Percentiles rank a stretch among this genome's conserved stretches.
phyloP scores from a whole-genome alignment of 2,888 invertebrate species.

The Drosophila putrida region DNA sequence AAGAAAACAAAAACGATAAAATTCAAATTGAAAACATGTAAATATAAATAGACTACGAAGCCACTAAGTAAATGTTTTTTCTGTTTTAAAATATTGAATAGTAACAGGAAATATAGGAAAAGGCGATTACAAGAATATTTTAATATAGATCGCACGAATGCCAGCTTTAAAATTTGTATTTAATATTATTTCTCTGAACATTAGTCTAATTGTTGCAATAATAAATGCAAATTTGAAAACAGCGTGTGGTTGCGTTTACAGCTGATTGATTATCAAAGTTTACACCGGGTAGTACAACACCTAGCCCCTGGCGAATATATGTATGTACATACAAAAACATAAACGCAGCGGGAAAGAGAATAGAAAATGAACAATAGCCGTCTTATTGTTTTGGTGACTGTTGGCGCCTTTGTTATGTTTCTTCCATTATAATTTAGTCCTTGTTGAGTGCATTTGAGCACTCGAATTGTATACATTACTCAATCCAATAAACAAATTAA shows the following conservation, averaged over 20 bases:
- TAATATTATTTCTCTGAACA: neutral
- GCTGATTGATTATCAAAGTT: slow-evolving; percentile 28
- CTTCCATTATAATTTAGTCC: slow-evolving; percentile 52
- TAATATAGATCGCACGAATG: too few relatives aligned
- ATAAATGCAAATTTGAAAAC: neutral
- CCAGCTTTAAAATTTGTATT: neutral
- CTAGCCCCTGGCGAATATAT: slow-evolving; percentile 2
- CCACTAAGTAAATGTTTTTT: too few relatives aligned
- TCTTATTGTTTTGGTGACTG: slow-evolving; percentile 35
- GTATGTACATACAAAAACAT: too few relatives aligned
- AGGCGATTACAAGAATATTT: too few relatives aligned
- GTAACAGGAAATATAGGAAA: too few relatives aligned
- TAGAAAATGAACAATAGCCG: slow-evolving; percentile 43
- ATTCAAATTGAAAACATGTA: too few relatives aligned
- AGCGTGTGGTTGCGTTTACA: slow-evolving; percentile 29
- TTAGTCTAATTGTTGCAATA: neutral
- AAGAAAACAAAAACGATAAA: too few relatives aligned
- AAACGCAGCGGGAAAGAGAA: slow-evolving; percentile 1
- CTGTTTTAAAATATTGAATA: too few relatives aligned
- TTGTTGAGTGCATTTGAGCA: slow-evolving; percentile 56
- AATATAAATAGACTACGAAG: too few relatives aligned
- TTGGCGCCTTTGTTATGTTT: slow-evolving; percentile 49
- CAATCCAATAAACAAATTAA: slow-evolving; percentile 78
- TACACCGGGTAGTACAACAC: slow-evolving; percentile 31
- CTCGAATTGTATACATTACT: slow-evolving; percentile 63